Base-by-base conservation (phyloP, 2,888 invertebrate genomes). In the Drosophila suboccidentalis region DNA sequence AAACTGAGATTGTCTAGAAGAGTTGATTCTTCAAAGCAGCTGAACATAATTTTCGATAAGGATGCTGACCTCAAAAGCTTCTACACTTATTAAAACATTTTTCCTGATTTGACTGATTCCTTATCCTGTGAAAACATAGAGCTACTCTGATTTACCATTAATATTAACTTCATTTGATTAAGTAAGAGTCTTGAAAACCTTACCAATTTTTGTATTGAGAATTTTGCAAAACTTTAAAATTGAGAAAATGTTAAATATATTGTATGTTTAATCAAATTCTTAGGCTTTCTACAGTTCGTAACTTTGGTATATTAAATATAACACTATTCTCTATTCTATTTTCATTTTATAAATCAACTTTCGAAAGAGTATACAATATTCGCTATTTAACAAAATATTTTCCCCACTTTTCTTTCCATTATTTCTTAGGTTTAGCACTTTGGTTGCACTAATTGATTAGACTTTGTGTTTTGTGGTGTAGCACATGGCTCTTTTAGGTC, bases 361-460 rank as follows among this genome's bases (percentile, higher is more conserved):
- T 19, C 1, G 5, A 1, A 22, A 73, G 72, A 13, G 73, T 44
- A 75, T 75, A 26, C n/a, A 46, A 8, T 0, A 2, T 43, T 39
- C 50, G 50, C 0, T n/a, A 22, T 19, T 11, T 13, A 3, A 19
- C 29, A 44, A 11, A n/a, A 43, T 53, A 17, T 51, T 55, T 55
- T 38, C 15, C 15, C 10, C 15, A 49, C 0, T 4, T 39, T 34
- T 39, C 26, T 1, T 32, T 39, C 34, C 1, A 10, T 29, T 34
- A n/a, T 39, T 32, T 26, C 29, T 32, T 41, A 41, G 11, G 22
- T 53, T 60, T 47, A 49, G 15, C 9, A n/a, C 38, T 41, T 49
- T 47, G 43, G 17, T 36, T 69, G 36, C 53, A 71, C 78, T 86
- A 80, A 88, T 85, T 86, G 83, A 86, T 55, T 67, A 66, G 58